Base-by-base conservation (phyloP, 2,888 invertebrate genomes). In the Cantharis rustica region DNA sequence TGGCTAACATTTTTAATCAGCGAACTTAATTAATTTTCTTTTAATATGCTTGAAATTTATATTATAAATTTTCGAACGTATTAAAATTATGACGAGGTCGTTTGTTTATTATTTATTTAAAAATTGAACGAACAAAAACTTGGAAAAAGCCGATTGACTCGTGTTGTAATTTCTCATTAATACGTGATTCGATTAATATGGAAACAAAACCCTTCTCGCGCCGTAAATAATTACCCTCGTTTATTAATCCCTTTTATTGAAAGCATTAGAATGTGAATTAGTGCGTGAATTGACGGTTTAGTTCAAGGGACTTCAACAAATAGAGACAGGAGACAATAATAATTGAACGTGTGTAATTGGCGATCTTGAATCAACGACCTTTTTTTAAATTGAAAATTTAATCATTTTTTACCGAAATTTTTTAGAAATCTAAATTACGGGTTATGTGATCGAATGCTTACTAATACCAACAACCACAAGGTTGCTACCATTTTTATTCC, bases 201-300 rank as follows among this genome's bases (percentile, higher is more conserved):
- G 16, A 16, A 27, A 47, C 47, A 47, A 61, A 64, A 69, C 69
- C 23, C 69, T 74, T 31, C 72, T 72, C 69, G 77, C 64, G 75
- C 61, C 26, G 26, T 27, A 61, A 16, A 47, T 72, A 31, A 62
- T 72, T 72, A 72, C 63, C 73, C 47, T 47, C n/a, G 13, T 47
- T 47, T 47, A 72, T 75, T 78, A 75, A 76, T 76, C 72, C 73
- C 75, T 75, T 75, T 76, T 71, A 68, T 77, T 71, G 69, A 74
- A 75, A 71, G 61, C 77, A 72, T 77, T 77, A 75, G 73, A 61
- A 79, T 81, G 83, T 80, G 82, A 84, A 84, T 83, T 84, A 82
- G 84, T 82, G 83, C 84, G 76, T 84, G 82, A 85, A 84, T 80
- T 80, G 81, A 80, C 82, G 80, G 82, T 82, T 82, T 80, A 79